Evolutionary conservation across 1,140 invertebrate genomes (phyloP).

Genomic region (Drosophila melanica): DNA sequence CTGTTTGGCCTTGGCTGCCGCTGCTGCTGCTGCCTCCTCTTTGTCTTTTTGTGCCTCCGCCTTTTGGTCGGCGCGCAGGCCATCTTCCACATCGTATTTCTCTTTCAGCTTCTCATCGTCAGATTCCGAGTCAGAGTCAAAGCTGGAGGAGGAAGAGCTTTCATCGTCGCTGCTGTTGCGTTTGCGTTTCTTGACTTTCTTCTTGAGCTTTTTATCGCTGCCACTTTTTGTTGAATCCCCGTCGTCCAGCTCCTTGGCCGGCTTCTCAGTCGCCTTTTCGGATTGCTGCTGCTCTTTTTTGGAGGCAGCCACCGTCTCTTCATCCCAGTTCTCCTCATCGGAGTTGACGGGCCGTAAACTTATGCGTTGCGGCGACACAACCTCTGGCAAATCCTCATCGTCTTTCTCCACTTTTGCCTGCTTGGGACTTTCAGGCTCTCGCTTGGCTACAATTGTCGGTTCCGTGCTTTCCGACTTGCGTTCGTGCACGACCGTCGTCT

Average conservation of each 20-base stretch:
- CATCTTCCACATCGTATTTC: conserved; percentile 83
- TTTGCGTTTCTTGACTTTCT: conserved; percentile 81
- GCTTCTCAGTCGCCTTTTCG: background rate
- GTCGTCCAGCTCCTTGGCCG: conserved; percentile 4
- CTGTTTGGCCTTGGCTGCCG: conserved; percentile 70
- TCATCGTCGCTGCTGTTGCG: conserved; percentile 83
- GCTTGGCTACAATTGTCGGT: conserved; percentile 59
- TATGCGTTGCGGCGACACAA: conserved; percentile 56
- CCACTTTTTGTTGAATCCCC: conserved; percentile 49
- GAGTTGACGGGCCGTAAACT: conserved; percentile 24
- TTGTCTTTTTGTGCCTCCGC: conserved; percentile 60
- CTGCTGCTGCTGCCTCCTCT: conserved; percentile 53
- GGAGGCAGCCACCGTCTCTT: conserved; percentile 66
- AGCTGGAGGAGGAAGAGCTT: conserved; percentile 75
- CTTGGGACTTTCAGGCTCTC: conserved; percentile 67
- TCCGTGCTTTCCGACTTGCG: conserved; percentile 51
- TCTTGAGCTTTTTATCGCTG: conserved; percentile 72
- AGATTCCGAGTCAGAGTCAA: conserved; percentile 69
- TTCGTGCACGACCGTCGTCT: conserved; percentile 41
- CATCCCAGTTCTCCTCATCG: conserved; percentile 85
- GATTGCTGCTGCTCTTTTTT: conserved; percentile 34
- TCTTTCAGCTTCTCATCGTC: conserved; percentile 81
- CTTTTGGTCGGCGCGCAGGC: conserved; percentile 62
- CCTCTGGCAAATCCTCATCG: conserved; percentile 68
- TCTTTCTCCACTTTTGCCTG: conserved; percentile 56